Evolutionary conservation across 2,888 invertebrate genomes (phyloP).

Genomic region (Papilio gigon): DNA sequence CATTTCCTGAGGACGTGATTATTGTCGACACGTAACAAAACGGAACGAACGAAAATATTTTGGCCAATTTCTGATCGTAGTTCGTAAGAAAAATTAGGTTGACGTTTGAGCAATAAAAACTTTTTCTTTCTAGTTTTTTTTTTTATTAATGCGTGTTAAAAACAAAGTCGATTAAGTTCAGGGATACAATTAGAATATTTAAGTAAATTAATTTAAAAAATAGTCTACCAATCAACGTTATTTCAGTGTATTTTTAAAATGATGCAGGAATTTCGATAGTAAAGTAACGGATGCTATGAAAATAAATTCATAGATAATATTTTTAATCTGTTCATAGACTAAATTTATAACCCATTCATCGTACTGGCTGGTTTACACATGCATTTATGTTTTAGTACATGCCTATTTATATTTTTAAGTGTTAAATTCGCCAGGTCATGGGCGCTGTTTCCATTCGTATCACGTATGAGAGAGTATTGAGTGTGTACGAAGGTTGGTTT

Average conservation of each 20-base stretch:
- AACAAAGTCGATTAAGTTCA: neutral
- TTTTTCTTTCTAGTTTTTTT: neutral
- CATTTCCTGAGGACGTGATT: constrained; percentile 37
- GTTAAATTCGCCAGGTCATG: constrained; percentile 21
- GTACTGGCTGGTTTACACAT: neutral
- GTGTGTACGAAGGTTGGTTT: constrained; percentile 31
- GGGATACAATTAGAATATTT: neutral
- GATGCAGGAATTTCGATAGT: neutral
- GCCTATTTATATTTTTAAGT: constrained; percentile 21
- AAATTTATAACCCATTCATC: constrained; percentile 17
- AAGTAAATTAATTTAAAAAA: too few species aligned
- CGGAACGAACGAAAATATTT: constrained; percentile 13
- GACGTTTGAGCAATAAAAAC: neutral
- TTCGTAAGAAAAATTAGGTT: constrained; percentile 19
- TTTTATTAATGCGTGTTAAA: constrained; percentile 7
- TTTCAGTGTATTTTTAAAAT: neutral
- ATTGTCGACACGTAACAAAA: constrained; percentile 15
- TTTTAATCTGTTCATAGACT: constrained; percentile 9
- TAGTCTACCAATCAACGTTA: neutral
- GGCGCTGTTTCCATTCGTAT: constrained; percentile 6
- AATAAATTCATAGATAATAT: constrained; percentile 8
- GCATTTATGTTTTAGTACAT: constrained; percentile 9
- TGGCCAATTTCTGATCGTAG: constrained; percentile 1
- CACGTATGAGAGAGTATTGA: constrained; percentile 18
- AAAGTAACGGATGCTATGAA: neutral